Percentiles rank a stretch among this genome's conserved stretches.
Conservation (phyloP, 2,888 invertebrate genomes). For the Mesorhabditis spiculigera region DNA sequence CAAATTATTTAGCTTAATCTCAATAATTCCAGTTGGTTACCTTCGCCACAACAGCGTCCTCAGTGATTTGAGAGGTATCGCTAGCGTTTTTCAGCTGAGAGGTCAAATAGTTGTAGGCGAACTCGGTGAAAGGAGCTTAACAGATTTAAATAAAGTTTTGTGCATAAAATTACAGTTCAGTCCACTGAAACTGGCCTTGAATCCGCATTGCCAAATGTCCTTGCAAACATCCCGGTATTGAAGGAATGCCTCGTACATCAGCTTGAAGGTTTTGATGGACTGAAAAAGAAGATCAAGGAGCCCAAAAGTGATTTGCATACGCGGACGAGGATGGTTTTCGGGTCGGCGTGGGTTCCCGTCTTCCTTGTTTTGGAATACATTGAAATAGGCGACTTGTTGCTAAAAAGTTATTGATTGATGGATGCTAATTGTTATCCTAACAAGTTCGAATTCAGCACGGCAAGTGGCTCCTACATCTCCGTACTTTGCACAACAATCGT, state of each 20-base stretch:
- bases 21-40: too few species aligned
- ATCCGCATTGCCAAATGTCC: slow-evolving; percentile 1
- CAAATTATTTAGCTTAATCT: too few species aligned
- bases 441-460: not conserved
- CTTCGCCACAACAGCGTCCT: too few species aligned
- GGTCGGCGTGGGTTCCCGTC: not conserved
- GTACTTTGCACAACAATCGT: not conserved
- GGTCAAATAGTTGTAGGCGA: not conserved
- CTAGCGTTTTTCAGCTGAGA: too few species aligned
- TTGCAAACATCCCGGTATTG: not conserved
- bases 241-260: not conserved
- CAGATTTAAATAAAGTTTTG: not conserved
- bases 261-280: not conserved
- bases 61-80: too few species aligned
- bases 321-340: not conserved
- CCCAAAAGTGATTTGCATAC: not conserved
- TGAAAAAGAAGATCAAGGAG: not conserved
- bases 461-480: not conserved
- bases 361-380: slow-evolving; percentile 3
- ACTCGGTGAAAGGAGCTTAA: not conserved
- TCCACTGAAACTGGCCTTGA: not conserved
- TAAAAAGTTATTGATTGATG: not conserved
- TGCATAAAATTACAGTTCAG: not conserved
- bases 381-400: not conserved
- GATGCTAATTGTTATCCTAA: not conserved